Base-by-base conservation (phyloP, 1,140 invertebrate genomes). In the Phthorimaea operculella region DNA sequence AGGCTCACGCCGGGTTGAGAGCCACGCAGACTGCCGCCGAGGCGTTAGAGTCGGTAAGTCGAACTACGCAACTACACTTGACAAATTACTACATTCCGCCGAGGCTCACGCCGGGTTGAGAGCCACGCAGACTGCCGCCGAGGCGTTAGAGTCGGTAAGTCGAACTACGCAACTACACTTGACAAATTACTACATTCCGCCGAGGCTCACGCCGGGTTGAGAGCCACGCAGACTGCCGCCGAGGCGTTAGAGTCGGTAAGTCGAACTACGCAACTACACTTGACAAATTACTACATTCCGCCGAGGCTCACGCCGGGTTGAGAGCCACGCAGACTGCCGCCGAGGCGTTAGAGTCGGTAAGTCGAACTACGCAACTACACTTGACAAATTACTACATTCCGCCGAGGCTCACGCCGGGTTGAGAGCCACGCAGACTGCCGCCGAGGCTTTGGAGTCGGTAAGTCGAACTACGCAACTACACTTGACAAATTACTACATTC, bases 331-430 rank as follows among this genome's bases (percentile, higher is more conserved):
- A 86, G 84, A 88, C 66, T 53, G 87, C 56, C 68, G 88, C 73
- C 63, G 88, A 72, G 84, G 89, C 56, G 58, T 57, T 64, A 44
- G 89, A 90, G 72, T 90, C 90, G 3, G 88, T 89, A 70, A 79
- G 73, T 66, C 12, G n/a, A n/a, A n/a, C n/a, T n/a, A n/a, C n/a
- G n/a, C n/a, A n/a, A n/a, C n/a, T n/a, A n/a, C n/a, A n/a, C n/a
- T n/a, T n/a, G n/a, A n/a, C n/a, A n/a, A n/a, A n/a, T n/a, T n/a
- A n/a, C n/a, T 97, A 63, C 97, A 99, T 79, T 90, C 94, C 0
- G 89, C 90, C n/a, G 89, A 90, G 11, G 95, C 96, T 0, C 96
- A 98, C 78, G 88, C 90, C 0, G 90, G 94, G 0, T 89, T 97
- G 21, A 83, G 94, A 42, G 76, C 88, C 16, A 70, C 89, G 63